Percentiles rank a stretch among this genome's conserved stretches.
These are phyloP conservation scores for Nomada goodeniana DNA, from an alignment of 2,888 invertebrate species.

Conservation along the genomic window DNA sequence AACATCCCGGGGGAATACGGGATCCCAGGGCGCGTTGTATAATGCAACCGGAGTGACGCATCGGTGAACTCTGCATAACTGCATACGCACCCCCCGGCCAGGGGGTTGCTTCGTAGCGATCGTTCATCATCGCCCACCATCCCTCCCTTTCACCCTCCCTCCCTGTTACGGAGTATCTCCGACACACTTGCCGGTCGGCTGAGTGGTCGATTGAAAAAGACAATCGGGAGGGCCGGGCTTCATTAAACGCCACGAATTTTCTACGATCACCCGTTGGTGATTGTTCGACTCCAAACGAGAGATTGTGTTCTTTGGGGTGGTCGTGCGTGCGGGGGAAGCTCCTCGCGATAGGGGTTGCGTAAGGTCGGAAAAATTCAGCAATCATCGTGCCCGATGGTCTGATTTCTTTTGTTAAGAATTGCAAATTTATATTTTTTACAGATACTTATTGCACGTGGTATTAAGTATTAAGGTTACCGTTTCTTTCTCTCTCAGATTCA, in stretches of 20 bases:
- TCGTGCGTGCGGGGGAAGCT: no score
- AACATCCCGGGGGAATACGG: constrained; percentile 71
- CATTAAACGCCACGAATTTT: constrained; percentile 53
- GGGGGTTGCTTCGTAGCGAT: constrained; percentile 65
- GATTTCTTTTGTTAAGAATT: no score
- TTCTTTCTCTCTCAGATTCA: no score
- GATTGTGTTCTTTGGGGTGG: not conserved
- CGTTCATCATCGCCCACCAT: constrained; percentile 74
- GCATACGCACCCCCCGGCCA: constrained; percentile 75
- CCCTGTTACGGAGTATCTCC: constrained; percentile 7
- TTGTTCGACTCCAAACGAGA: constrained; percentile 3
- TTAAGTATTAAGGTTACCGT: no score
- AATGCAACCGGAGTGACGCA: constrained; percentile 77
- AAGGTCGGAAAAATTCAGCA: no score
- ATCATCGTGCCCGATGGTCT: no score
- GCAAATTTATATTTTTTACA: not conserved
- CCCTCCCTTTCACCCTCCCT: constrained; percentile 34
- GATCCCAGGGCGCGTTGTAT: constrained; percentile 73
- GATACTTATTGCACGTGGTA: not conserved
- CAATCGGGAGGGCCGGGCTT: constrained; percentile 52
- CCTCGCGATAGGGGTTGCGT: no score
- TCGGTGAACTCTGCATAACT: constrained; percentile 78
- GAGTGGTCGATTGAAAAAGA: constrained; percentile 56
- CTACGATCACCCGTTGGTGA: not conserved
- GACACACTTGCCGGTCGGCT: constrained; percentile 43